Conservation (phyloP, 2,113 vertebrate species). For the Pithys albifrons region DNA sequence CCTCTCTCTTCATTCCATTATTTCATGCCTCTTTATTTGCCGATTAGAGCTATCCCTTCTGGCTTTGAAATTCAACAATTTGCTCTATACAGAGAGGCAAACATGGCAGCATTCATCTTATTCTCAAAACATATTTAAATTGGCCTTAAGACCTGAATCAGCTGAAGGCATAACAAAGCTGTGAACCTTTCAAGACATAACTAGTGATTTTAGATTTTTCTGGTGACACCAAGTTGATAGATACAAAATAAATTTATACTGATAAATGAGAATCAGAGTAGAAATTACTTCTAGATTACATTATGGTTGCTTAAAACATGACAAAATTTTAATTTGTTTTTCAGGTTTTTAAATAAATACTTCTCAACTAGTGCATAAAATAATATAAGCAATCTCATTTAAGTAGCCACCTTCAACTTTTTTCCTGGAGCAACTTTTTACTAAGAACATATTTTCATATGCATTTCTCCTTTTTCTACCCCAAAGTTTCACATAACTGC, state of each 20-base stretch:
- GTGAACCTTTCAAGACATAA: not conserved
- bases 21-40: not conserved
- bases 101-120: not conserved
- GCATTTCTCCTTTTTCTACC: not conserved
- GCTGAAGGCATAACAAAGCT: not conserved
- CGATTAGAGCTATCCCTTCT: not conserved
- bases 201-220: not conserved
- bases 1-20: not conserved
- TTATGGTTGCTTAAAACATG: not conserved
- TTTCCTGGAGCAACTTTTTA: not conserved
- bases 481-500: not conserved
- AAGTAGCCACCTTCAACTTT: not conserved
- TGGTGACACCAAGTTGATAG: not conserved
- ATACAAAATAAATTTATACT: not conserved
- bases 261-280: not conserved
- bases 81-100: not conserved
- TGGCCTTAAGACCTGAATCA: not conserved
- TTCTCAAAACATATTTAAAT: not conserved
- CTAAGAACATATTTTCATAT: not conserved
- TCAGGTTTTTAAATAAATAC: not conserved
- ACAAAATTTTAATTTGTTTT: not conserved
- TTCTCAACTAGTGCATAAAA: not conserved
- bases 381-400: not conserved
- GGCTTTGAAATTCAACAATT: not conserved
- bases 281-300: not conserved